Evolutionary conservation across 2,888 invertebrate genomes (phyloP), one percentile per base, ranked within the genome.

Genomic region (Antheraea assamensis): DNA sequence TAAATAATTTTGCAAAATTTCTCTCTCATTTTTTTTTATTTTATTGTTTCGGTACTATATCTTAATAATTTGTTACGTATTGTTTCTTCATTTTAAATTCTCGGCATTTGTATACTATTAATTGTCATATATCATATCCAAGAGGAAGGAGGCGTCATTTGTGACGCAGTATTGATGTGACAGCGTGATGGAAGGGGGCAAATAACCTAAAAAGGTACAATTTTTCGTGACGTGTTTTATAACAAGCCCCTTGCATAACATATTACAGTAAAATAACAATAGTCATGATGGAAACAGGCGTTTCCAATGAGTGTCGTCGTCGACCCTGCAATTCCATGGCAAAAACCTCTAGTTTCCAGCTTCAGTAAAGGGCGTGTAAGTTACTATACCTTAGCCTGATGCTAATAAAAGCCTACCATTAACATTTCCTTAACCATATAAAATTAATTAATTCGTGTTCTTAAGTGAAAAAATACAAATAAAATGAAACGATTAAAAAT

Each of bases 401-500:
- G 61, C 4, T 64, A 27, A 64, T 64, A 64, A 64, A 64, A 64
- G 4, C 17, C 30, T 30, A 64, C 61, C 30, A 64, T 64, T 64
- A 27, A 64, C 13, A 17, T 64, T 64, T 30, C 61, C 61, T 64
- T 15, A 3, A 15, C 61, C 30, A 64, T 64, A 64, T 64, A 64
- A 10, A 64, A 27, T 27, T 64, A 64, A 64, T 64, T 64, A 64
- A 64, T 64, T 64, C 61, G 27, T 64, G 61, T 21, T 21, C 27
- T 27, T 15, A 64, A 30, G 7, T 17, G 61, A 64, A 64, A 64
- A 64, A 64, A 58, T 21, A 58, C 58, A 58, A 58, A 58, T 58
- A 64, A 64, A 64, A 8, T 3, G 61, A 27, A 30, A 64, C 61
- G 61, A 64, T 64, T 30, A 64, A 64, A 64, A 64, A 8, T 64